These are phyloP conservation scores for Zeus faber DNA, from an alignment of 2,113 vertebrate species.

Conservation along the genomic window DNA sequence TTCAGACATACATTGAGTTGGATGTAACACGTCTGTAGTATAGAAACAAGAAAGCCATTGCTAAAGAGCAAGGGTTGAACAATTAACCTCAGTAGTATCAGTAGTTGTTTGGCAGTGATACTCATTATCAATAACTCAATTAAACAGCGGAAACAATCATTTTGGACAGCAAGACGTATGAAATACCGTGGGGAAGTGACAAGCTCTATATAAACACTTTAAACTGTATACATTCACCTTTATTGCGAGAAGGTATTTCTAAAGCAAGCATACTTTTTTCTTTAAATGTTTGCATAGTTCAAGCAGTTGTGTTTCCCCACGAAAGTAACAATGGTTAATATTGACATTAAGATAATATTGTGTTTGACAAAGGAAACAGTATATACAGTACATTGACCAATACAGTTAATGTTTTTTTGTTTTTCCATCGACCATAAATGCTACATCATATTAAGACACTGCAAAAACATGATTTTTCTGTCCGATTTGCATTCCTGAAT, in stretches of 20 bases:
- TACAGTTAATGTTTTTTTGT: slow-evolving; percentile 39
- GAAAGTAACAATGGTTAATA: slow-evolving; percentile 54
- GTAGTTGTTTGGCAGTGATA: slow-evolving; percentile 56
- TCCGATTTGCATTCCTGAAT: slow-evolving; percentile 35
- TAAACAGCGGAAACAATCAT: slow-evolving; percentile 34
- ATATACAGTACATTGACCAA: slow-evolving; percentile 61
- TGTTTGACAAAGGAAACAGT: slow-evolving; percentile 59
- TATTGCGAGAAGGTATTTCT: slow-evolving; percentile 72
- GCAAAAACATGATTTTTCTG: slow-evolving; percentile 33
- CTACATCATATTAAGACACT: slow-evolving; percentile 67
- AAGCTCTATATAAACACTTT: slow-evolving; percentile 50
- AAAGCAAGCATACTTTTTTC: slow-evolving; percentile 70
- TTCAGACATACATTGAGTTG: slow-evolving; percentile 40
- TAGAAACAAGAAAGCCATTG: slow-evolving; percentile 7
- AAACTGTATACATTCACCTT: slow-evolving; percentile 75
- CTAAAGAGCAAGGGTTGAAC: slow-evolving; percentile 11
- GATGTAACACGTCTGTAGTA: slow-evolving; percentile 25
- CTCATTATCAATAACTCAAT: slow-evolving; percentile 26
- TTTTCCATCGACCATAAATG: slow-evolving; percentile 48
- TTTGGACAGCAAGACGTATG: slow-evolving; percentile 37
- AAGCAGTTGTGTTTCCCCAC: slow-evolving; percentile 59
- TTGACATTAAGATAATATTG: slow-evolving; percentile 48
- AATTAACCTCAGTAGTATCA: slow-evolving; percentile 35
- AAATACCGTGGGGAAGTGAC: slow-evolving; percentile 39
- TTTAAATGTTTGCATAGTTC: slow-evolving; percentile 74